Evolutionary conservation across 2,888 invertebrate species (phyloP).

Genomic region (Eretmocerus hayati): DNA sequence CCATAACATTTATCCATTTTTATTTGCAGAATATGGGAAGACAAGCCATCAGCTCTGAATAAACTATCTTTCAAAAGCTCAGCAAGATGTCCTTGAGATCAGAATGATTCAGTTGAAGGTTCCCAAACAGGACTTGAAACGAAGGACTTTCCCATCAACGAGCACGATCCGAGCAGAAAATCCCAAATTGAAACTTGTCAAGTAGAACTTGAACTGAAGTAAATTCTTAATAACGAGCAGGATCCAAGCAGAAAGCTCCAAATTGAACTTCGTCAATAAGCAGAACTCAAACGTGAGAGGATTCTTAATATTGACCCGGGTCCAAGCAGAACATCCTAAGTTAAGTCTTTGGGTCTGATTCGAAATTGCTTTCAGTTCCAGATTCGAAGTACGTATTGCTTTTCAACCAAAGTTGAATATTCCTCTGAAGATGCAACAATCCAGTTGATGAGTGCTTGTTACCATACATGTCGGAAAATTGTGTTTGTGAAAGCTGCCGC

Average conservation of each 20-base stretch:
- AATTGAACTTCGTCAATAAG: conserved; percentile 30
- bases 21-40: conserved; percentile 29
- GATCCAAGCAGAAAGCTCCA: conserved; percentile 17
- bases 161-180: conserved; percentile 19
- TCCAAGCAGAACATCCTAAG: conserved; percentile 14
- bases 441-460: conserved; percentile 36
- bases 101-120: conserved; percentile 36
- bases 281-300: conserved; percentile 30
- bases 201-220: conserved; percentile 31
- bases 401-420: conserved; percentile 12
- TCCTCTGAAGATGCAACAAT: conserved; percentile 22
- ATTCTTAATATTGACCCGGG: conserved; percentile 29
- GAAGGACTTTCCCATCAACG: conserved; percentile 28
- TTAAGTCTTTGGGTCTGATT: conserved; percentile 24
- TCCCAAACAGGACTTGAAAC: conserved; percentile 34
- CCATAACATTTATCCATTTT: not conserved
- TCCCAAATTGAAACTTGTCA: conserved; percentile 29
- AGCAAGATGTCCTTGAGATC: conserved; percentile 41
- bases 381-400: conserved; percentile 3
- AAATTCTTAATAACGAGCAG: conserved; percentile 29
- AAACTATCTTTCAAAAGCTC: conserved; percentile 35
- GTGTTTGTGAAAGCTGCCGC: conserved; percentile 30
- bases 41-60: conserved; percentile 31
- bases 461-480: conserved; percentile 34
- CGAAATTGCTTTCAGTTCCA: conserved; percentile 28